Base-by-base conservation (phyloP, 2,888 invertebrate genomes). In the Lordiphosa andalusiaca region DNA sequence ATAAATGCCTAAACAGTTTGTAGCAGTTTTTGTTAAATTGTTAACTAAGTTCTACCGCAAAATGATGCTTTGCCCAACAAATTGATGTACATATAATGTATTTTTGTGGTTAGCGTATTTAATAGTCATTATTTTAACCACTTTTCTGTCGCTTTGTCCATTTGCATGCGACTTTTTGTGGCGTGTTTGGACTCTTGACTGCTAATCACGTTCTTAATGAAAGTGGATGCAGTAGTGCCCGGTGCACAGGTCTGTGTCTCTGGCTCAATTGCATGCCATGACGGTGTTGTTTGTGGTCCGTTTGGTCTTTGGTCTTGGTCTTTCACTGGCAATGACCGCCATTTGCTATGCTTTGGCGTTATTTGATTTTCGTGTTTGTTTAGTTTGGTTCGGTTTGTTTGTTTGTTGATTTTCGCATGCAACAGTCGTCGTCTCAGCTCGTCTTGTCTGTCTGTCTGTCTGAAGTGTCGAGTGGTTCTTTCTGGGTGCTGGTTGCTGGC, bases 191-290 rank as follows among this genome's bases (percentile, higher is more conserved):
- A 49, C 44, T 64, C 58, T 65, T 66, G 49, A 42, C 61, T 59
- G 76, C 81, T 84, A 85, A 84, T 84, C 84, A 85, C 84, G 85
- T 82, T 85, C 78, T 67, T 77, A 82, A 82, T 85, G 85, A 82
- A 82, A 82, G 85, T 82, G 85, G 77, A 67, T 73, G 70, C 62
- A 52, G 30, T 67, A 52, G 30, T 67, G 59, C 53, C 50, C 46
- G 46, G 35, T 46, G 40, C 46, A 49, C 41, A 53, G 40, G 44
- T 37, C 47, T 23, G 38, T 44, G 52, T 62, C 23, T 49, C 13
- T 21, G 46, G 13, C 30, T 9, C 23, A 40, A 36, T 23, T 40
- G 30, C 21, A 44, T 39, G 23, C 38, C 44, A 47, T 47, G 16
- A 48, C 30, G 38, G 21, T 49, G 59, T 50, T 42, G 46, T 60